A percentile compares a stretch with the other conserved stretches of the same genome.
These are phyloP conservation scores for Shargacucullia verbasci DNA, from an alignment of 2,888 invertebrate genomes.

Conservation along the genomic window DNA sequence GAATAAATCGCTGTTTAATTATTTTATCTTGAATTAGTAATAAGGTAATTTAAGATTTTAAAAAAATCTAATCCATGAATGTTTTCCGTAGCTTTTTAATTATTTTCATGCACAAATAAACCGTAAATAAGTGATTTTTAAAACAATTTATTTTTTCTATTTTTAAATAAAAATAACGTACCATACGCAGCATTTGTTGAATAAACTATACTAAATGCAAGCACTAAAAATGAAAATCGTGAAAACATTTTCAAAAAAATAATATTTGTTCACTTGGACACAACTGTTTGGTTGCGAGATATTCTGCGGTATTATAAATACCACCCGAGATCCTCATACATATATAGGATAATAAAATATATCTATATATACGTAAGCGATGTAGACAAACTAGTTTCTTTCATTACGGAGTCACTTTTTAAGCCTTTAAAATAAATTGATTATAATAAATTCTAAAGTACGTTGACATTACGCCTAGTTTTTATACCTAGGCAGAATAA, in stretches of 20 bases:
- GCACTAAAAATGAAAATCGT: slow-evolving; percentile 25
- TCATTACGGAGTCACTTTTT: slow-evolving; percentile 19
- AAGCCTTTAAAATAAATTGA: slow-evolving; percentile 28
- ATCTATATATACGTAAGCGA: slow-evolving; percentile 25
- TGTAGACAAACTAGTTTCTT: slow-evolving; percentile 49
- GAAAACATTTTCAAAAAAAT: slow-evolving; percentile 37
- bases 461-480: slow-evolving; percentile 38
- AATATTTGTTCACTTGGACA: slow-evolving; percentile 34
- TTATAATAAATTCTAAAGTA: slow-evolving; percentile 21
- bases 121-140: too few relatives aligned
- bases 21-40: too few relatives aligned
- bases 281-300: slow-evolving; percentile 36
- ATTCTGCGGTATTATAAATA: slow-evolving; percentile 21
- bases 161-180: slow-evolving; percentile 20
- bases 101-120: too few relatives aligned
- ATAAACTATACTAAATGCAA: slow-evolving; percentile 26
- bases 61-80: too few relatives aligned
- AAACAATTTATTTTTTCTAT: too few relatives aligned
- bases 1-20: too few relatives aligned
- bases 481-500: slow-evolving; percentile 15
- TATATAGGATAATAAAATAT: slow-evolving; percentile 39
- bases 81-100: too few relatives aligned
- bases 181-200: slow-evolving; percentile 34
- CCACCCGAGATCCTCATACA: slow-evolving; percentile 22
- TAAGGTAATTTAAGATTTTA: too few relatives aligned